A percentile compares a stretch with the other conserved stretches of the same genome.
Evolutionary conservation across 2,113 vertebrate species (phyloP).

Genomic region (Oncorhynchus mykiss): DNA sequence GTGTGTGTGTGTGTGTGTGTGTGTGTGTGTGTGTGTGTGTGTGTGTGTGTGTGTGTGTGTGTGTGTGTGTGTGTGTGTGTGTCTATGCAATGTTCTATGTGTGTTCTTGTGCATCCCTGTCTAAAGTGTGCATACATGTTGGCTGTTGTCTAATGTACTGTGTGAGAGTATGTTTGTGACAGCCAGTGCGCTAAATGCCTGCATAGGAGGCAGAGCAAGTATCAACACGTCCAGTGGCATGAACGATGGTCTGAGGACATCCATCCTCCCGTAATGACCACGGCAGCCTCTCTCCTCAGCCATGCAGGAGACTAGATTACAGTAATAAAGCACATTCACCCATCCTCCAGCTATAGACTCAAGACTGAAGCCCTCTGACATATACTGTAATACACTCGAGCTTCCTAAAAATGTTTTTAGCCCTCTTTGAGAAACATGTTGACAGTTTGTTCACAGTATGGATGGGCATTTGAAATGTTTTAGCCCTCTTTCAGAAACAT

Average conservation of each 20-base stretch:
- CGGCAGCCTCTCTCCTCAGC: slow-evolving; percentile 29
- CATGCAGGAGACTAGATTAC: not conserved
- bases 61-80: not conserved
- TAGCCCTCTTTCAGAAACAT: no score
- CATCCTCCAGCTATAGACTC: no score
- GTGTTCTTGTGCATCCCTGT: not conserved
- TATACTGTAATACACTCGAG: no score
- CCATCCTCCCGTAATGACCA: slow-evolving; percentile 24
- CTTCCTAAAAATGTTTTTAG: no score
- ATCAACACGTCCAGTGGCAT: slow-evolving; percentile 38
- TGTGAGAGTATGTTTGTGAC: not conserved
- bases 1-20: no score
- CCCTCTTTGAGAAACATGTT: no score
- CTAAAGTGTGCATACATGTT: not conserved
- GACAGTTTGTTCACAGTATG: not conserved
- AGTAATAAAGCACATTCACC: not conserved
- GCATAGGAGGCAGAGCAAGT: slow-evolving; percentile 50
- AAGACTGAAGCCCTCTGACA: no score
- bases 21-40: not conserved
- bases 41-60: not conserved
- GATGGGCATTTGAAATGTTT: no score
- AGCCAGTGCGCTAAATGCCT: slow-evolving; percentile 41
- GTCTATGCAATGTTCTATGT: not conserved
- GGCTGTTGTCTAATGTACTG: not conserved
- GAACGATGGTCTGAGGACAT: slow-evolving; percentile 30